Conservation (phyloP, 2,888 invertebrate genomes). For the Lycia hirtaria region DNA sequence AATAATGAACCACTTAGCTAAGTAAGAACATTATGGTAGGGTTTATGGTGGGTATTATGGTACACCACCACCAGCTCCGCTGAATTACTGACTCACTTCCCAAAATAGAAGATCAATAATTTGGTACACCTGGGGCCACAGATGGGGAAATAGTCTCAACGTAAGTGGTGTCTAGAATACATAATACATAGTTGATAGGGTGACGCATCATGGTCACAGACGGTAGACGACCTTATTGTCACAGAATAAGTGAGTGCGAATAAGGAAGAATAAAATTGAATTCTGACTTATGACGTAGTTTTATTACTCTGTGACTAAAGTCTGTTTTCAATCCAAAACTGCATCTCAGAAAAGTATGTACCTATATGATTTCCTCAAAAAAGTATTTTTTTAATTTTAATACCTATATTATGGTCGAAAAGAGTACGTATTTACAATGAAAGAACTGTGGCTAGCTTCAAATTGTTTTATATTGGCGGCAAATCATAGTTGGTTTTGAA, state of each 20-base stretch:
- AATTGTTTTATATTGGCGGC: no score
- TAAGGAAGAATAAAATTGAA: not conserved
- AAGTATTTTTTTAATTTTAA: no score
- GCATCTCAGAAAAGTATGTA: no score
- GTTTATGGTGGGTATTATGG: slow-evolving; percentile 8
- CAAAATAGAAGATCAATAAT: slow-evolving; percentile 31
- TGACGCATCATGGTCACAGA: slow-evolving; percentile 1
- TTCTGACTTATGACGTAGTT: no score
- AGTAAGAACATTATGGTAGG: not conserved
- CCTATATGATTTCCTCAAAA: no score
- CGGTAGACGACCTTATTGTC: slow-evolving; percentile 1
- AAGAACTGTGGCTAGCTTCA: no score
- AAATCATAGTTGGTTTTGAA: no score
- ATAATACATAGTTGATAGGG: not conserved
- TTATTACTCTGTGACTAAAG: no score
- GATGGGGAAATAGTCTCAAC: not conserved
- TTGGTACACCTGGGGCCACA: not conserved
- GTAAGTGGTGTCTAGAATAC: not conserved
- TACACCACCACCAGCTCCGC: slow-evolving; percentile 4
- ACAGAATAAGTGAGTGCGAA: not conserved
- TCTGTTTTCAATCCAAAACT: no score
- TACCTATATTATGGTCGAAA: no score
- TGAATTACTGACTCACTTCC: slow-evolving; percentile 18
- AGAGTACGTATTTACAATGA: no score
- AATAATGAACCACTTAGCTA: not conserved